Percentiles rank a stretch among this genome's conserved stretches.
These are phyloP conservation scores for Tragelaphus scriptus DNA, from an alignment of 2,113 vertebrate species.

Conservation along the genomic window DNA sequence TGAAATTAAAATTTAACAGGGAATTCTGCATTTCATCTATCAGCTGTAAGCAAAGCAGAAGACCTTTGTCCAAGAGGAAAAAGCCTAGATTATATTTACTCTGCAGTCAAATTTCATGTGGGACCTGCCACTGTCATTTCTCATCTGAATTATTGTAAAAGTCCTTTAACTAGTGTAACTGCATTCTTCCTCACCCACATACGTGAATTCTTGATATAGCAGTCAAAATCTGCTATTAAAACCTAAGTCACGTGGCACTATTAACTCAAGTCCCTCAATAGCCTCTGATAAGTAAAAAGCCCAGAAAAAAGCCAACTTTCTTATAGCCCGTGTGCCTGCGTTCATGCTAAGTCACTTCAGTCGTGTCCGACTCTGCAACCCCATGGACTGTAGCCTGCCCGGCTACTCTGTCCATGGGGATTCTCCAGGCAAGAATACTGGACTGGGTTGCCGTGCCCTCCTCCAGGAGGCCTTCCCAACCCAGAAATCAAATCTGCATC, in stretches of 20 bases:
- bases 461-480: neutral
- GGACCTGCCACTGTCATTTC: neutral
- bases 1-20: neutral
- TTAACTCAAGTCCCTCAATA: neutral
- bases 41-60: neutral
- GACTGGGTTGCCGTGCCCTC: neutral
- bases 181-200: neutral
- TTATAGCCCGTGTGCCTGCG: neutral
- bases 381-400: rapidly evolving
- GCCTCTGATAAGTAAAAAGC: neutral
- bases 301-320: neutral
- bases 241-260: neutral
- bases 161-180: neutral
- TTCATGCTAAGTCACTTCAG: neutral
- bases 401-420: neutral
- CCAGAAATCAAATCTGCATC: neutral
- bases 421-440: neutral
- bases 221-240: neutral
- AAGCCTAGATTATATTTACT: neutral
- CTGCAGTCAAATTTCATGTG: neutral
- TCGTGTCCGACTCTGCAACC: neutral
- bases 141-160: neutral
- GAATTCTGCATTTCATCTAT: neutral
- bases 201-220: neutral
- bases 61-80: neutral